phyloP scores from a whole-genome alignment of 2,113 vertebrate species.

The Gambusia holbrooki region DNA sequence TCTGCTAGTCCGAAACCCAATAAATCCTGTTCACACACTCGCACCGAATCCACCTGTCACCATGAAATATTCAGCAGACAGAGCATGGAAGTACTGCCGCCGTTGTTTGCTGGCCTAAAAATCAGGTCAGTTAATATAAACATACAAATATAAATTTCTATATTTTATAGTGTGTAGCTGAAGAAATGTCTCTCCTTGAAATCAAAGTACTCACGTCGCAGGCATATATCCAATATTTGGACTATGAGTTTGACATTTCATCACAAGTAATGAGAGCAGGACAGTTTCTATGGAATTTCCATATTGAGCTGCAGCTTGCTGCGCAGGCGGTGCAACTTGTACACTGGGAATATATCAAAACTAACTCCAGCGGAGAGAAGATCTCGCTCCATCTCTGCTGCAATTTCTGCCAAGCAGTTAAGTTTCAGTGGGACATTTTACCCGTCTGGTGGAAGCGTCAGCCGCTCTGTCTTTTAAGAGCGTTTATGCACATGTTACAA shows the following conservation, averaged over 20 bases:
- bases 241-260: not conserved
- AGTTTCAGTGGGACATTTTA: too few relatives aligned
- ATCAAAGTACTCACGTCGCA: not conserved
- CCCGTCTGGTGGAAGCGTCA: too few relatives aligned
- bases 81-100: conserved; percentile 58
- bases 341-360: too few relatives aligned
- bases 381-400: too few relatives aligned
- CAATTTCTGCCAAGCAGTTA: too few relatives aligned
- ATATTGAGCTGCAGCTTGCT: too few relatives aligned
- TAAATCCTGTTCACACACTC: conserved; percentile 66
- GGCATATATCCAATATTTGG: not conserved
- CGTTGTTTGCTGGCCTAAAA: conserved; percentile 62
- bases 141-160: not conserved
- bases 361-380: too few relatives aligned
- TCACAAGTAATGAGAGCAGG: not conserved
- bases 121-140: conserved; percentile 38
- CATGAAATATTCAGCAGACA: conserved; percentile 67
- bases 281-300: too few relatives aligned
- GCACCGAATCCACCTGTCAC: conserved; percentile 53
- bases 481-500: too few relatives aligned
- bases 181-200: too few relatives aligned
- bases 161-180: not conserved
- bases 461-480: too few relatives aligned
- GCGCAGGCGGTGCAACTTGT: too few relatives aligned
- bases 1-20: conserved; percentile 51